Evolutionary conservation across 2,888 invertebrate genomes (phyloP).

Genomic region (Hyppa rectilinea): DNA sequence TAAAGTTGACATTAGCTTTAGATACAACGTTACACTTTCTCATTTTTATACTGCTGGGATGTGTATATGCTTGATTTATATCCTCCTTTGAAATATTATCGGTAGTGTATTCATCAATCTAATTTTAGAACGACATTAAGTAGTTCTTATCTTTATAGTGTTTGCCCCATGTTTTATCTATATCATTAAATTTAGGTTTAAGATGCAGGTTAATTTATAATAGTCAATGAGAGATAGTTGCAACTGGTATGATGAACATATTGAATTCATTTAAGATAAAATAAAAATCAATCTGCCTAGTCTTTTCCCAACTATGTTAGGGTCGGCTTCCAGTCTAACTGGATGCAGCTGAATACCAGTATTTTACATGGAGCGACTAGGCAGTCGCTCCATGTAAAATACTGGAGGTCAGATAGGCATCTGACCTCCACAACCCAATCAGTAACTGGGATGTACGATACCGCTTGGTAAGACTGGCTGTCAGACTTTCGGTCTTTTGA

Average conservation of each 20-base stretch:
- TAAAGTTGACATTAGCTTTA: conserved; percentile 12
- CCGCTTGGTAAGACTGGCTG: too few species aligned
- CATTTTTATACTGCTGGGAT: conserved; percentile 37
- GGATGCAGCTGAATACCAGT: too few species aligned
- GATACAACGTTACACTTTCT: conserved; percentile 11
- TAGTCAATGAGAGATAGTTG: neutral
- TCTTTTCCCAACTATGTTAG: too few species aligned
- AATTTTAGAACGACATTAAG: conserved; percentile 51
- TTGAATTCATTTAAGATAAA: neutral
- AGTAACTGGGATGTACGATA: too few species aligned
- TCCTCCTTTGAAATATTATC: conserved; percentile 60
- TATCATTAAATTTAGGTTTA: conserved; percentile 42
- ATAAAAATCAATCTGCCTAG: too few species aligned
- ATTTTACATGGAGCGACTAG: too few species aligned
- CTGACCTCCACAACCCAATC: too few species aligned
- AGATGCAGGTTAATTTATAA: conserved; percentile 38
- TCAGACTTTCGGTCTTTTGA: too few species aligned
- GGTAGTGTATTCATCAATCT: conserved; percentile 53
- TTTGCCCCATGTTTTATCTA: conserved; percentile 52
- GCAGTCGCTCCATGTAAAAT: too few species aligned
- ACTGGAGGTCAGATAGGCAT: too few species aligned
- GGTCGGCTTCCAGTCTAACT: too few species aligned
- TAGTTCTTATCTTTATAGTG: conserved; percentile 54
- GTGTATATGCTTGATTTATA: conserved; percentile 53
- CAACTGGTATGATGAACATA: neutral